These are phyloP conservation scores for Tetramorium simillimum DNA, from an alignment of 1,140 invertebrate species.

Conservation along the genomic window DNA sequence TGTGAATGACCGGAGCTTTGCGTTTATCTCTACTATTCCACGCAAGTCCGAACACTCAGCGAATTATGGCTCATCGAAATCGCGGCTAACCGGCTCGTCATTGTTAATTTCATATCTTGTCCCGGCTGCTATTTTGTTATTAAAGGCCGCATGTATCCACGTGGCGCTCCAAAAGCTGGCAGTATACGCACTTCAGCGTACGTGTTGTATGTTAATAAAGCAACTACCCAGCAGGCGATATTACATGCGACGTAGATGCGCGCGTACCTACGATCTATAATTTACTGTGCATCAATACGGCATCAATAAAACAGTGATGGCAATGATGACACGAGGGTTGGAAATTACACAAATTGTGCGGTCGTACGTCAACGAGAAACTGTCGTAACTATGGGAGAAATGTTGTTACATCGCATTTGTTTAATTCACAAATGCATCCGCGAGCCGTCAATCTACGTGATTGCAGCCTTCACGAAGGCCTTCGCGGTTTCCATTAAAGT, in stretches of 20 bases:
- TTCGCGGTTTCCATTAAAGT: slow-evolving; percentile 14
- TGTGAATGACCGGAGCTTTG: neutral
- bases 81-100: neutral
- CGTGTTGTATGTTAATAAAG: slow-evolving; percentile 24
- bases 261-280: neutral
- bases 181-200: neutral
- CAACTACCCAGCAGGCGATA: neutral
- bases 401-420: neutral
- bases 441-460: neutral
- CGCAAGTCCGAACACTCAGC: neutral
- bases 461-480: neutral
- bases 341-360: slow-evolving; percentile 6
- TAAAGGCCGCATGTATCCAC: slow-evolving; percentile 9
- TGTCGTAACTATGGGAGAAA: neutral
- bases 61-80: slow-evolving; percentile 5
- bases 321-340: neutral
- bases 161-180: neutral
- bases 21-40: neutral
- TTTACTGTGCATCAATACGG: slow-evolving; percentile 26
- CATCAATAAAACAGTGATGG: slow-evolving; percentile 17
- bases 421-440: neutral
- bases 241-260: slow-evolving; percentile 7
- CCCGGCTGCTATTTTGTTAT: neutral
- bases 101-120: slow-evolving; percentile 38
- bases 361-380: neutral